Evolutionary conservation across 2,113 vertebrate genomes (phyloP).

Genomic region (Cathartes aura): DNA sequence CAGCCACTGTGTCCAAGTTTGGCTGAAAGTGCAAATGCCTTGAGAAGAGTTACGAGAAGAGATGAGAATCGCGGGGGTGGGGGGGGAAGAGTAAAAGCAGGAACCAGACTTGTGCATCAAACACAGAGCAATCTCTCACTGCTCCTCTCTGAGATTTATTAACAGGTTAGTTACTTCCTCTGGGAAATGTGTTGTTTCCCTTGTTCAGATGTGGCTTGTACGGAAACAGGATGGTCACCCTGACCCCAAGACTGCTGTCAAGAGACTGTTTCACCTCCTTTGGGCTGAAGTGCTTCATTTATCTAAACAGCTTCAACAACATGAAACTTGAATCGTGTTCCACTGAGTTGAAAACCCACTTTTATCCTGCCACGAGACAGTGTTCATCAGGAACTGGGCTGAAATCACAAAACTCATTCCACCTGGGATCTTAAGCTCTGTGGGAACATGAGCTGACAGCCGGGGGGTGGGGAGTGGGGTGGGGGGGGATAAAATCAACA

Average conservation of each 20-base stretch:
- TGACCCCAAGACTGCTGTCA: neutral
- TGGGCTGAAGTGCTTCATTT: neutral
- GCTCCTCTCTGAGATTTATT: neutral
- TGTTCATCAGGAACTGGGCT: neutral
- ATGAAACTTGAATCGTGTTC: accelerated
- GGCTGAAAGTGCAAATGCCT: neutral
- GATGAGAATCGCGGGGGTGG: neutral
- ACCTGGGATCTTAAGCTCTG: neutral
- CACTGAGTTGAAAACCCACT: neutral
- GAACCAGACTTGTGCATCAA: neutral
- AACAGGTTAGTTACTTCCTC: neutral
- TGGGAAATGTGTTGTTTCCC: neutral
- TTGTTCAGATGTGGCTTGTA: accelerated
- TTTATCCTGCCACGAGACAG: neutral
- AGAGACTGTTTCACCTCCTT: neutral
- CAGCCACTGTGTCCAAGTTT: neutral
- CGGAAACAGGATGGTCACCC: accelerated
- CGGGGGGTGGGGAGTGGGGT: too few species aligned
- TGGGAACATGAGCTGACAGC: neutral
- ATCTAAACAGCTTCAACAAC: neutral
- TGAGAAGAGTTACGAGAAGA: neutral
- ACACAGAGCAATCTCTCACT: neutral
- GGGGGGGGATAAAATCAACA: too few species aligned
- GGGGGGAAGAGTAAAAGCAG: neutral
- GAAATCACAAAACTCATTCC: neutral